phyloP scores from a whole-genome alignment of 2,888 invertebrate species.

The Piscicola geometra region DNA sequence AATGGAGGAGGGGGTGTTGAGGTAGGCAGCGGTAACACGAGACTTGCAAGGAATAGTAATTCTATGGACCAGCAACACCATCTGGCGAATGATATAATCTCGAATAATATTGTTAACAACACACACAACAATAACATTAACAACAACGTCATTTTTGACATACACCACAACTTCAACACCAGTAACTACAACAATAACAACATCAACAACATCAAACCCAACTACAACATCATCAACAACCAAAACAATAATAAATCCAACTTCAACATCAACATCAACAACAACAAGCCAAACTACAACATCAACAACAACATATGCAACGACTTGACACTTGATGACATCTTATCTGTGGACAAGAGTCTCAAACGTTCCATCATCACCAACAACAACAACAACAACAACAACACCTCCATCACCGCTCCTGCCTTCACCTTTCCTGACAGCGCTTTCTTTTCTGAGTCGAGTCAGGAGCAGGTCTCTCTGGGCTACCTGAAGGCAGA shows the following conservation, averaged over 20 bases:
- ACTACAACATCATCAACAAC: neutral
- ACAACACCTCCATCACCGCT: neutral
- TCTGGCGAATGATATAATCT: no score
- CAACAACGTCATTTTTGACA: neutral
- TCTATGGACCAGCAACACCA: no score
- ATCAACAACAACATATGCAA: neutral
- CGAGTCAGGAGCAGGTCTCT: neutral
- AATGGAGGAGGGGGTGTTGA: no score
- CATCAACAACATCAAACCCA: neutral
- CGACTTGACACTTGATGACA: no score
- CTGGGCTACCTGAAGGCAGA: neutral
- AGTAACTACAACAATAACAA: constrained; percentile 1
- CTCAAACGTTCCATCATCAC: no score
- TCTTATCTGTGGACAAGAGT: no score
- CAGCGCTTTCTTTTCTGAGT: neutral
- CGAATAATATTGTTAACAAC: no score
- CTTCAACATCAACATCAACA: neutral
- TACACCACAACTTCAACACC: neutral
- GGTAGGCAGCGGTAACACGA: no score
- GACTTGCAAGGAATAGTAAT: no score
- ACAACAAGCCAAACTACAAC: neutral
- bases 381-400: no score
- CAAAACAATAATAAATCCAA: neutral
- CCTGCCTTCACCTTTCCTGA: constrained; percentile 2
- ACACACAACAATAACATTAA: neutral